Evolutionary conservation across 2,888 invertebrate species (phyloP).

Genomic region (Julus scanicus): DNA sequence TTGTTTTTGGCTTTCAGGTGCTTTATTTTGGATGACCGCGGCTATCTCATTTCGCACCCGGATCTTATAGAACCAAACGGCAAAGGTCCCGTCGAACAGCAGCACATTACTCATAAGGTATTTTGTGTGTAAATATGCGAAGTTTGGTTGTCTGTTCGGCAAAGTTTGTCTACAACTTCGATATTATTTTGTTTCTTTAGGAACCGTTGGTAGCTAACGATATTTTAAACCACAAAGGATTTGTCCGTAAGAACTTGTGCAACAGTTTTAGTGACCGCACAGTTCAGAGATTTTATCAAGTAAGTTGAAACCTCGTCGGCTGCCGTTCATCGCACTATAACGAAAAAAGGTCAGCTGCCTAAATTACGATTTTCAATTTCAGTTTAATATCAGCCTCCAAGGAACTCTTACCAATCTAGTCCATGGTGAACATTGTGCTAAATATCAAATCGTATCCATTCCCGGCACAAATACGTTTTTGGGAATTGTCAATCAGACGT

Average conservation of each 20-base stretch:
- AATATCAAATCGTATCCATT: constrained; percentile 79
- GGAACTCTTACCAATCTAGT: constrained; percentile 84
- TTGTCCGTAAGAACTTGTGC: constrained; percentile 85
- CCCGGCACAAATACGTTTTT: constrained; percentile 89
- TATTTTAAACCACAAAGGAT: constrained; percentile 84
- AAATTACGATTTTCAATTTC: constrained; percentile 68
- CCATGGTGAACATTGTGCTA: constrained; percentile 87
- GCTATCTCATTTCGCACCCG: constrained; percentile 89
- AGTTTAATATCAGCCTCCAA: constrained; percentile 82
- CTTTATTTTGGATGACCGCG: constrained; percentile 88
- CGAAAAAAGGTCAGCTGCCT: not conserved
- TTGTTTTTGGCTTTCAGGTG: constrained; percentile 68
- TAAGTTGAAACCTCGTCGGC: no score
- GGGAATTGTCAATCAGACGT: constrained; percentile 87
- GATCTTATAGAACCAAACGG: constrained; percentile 73
- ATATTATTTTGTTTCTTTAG: constrained; percentile 60
- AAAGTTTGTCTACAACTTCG: constrained; percentile 32
- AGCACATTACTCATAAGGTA: constrained; percentile 85
- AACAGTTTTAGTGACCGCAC: constrained; percentile 87
- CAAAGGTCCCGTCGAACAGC: constrained; percentile 79
- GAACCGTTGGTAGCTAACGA: constrained; percentile 91
- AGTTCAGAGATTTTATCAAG: constrained; percentile 75
- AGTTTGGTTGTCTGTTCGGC: not conserved
- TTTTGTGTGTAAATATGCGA: not conserved
- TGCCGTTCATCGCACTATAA: no score